phyloP scores from a whole-genome alignment of 2,888 invertebrate species.

The Caenorhabditis sp. region DNA sequence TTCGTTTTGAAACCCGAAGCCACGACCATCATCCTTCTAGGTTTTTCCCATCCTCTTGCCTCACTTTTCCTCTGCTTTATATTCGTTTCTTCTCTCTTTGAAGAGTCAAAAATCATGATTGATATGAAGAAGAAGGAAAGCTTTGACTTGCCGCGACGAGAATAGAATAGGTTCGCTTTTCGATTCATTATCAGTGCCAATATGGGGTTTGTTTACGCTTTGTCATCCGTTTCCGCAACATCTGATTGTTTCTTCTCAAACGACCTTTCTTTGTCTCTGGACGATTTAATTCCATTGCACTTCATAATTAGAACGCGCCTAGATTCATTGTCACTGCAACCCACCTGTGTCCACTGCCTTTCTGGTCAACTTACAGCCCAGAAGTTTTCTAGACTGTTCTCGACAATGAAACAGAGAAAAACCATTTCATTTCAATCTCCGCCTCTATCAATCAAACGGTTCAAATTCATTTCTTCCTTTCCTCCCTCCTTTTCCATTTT shows the following conservation, averaged over 20 bases:
- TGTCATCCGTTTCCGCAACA: constrained; percentile 16
- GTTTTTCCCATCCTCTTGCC: not conserved
- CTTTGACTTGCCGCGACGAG: constrained; percentile 12
- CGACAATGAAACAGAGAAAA: no score
- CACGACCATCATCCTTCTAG: constrained; percentile 1
- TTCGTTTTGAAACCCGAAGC: constrained; percentile 57
- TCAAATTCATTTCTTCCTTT: not conserved
- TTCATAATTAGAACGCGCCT: constrained; percentile 52
- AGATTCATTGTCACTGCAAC: constrained; percentile 35
- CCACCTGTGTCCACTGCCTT: constrained; percentile 42
- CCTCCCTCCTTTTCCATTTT: not conserved
- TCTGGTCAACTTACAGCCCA: no score
- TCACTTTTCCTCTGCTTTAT: constrained; percentile 10
- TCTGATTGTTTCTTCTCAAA: constrained; percentile 54
- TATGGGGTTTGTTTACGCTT: constrained; percentile 44
- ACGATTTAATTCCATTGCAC: constrained; percentile 47
- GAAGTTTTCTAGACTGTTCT: no score
- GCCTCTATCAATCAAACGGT: not conserved
- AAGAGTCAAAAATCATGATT: constrained; percentile 47
- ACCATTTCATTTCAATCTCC: no score
- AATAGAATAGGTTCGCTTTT: constrained; percentile 37
- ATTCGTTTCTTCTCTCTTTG: constrained; percentile 10
- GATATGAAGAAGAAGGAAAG: constrained; percentile 18
- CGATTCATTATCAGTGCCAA: constrained; percentile 40
- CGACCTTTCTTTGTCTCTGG: constrained; percentile 49